Base-by-base conservation (phyloP, 1,140 invertebrate genomes). In the Venustaconcha ellipsiformis region DNA sequence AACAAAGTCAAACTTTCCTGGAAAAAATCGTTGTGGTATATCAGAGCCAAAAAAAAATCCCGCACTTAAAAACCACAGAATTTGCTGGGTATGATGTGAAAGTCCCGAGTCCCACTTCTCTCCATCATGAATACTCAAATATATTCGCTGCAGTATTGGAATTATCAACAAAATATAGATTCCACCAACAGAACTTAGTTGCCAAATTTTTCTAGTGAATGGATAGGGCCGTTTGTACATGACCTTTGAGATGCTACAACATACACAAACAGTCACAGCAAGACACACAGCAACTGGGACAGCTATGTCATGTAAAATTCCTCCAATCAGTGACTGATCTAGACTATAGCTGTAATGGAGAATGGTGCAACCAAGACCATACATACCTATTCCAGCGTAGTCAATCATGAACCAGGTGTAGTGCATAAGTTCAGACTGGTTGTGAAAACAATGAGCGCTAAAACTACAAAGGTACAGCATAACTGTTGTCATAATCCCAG, bases 361-460 rank as follows among this genome's bases (percentile, higher is more conserved):
- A 18, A 89, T 85, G n/a, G 80, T 82, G 71, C 88, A 87, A 18
- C 89, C 87, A n/a, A 89, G 78, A 18, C 87, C 87, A 82, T 88
- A 89, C 57, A 90, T 66, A 15, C 89, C 88, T 63, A 89, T 89
- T 17, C 87, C 88, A 66, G 87, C 84, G 80, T 90, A 90, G 70
- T 90, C 89, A 60, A 88, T 67, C 83, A 89, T 88, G 73, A 90
- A 90, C 37, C 87, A 86, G 18, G 86, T 85, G 69, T 89, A 89
- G 72, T 90, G 88, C 13, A 84, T 77, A 8, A 86, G 65, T 69
- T 89, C 87, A 0, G 89, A 90, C 65, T 80, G 84, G 68, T 87
- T 84, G 48, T 83, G 84, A 57, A 89, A 84, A 70, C 86, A 88
- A 74, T 89, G 88, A 57, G 88, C 88, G 69, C 72, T 74, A 62